A percentile compares a stretch with the other conserved stretches of the same genome.
phyloP scores from a whole-genome alignment of 2,797 vertebrate genomes.

The Rhincodon typus region DNA sequence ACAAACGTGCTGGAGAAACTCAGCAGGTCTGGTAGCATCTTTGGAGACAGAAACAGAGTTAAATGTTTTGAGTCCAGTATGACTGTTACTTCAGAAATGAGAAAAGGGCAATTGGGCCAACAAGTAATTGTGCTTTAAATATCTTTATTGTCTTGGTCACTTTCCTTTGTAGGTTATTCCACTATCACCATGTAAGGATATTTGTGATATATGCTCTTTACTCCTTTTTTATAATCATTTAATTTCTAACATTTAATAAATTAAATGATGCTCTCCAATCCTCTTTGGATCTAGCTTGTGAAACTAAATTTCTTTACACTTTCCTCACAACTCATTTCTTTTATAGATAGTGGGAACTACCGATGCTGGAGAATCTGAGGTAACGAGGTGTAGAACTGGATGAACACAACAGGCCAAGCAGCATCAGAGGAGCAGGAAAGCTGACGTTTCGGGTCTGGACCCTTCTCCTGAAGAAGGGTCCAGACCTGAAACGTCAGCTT shows the following conservation, averaged over 20 bases:
- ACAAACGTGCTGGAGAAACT: not conserved
- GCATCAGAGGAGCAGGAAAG: too few species aligned
- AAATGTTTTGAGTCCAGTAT: too few species aligned
- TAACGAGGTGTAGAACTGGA: too few species aligned
- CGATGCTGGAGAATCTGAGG: too few species aligned
- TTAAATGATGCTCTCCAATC: not conserved
- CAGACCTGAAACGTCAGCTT: too few species aligned
- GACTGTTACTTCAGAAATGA: not conserved
- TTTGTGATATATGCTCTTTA: not conserved
- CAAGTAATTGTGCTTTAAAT: not conserved
- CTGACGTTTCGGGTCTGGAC: too few species aligned
- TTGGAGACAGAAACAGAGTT: too few species aligned
- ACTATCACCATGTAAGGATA: not conserved
- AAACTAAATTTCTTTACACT: not conserved
- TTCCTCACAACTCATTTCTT: not conserved
- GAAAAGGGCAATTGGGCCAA: not conserved
- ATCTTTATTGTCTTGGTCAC: not conserved
- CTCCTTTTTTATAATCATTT: not conserved
- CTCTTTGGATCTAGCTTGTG: not conserved
- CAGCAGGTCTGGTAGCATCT: too few species aligned
- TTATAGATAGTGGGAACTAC: not conserved
- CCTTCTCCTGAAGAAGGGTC: too few species aligned
- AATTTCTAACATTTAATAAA: not conserved
- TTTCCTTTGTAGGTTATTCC: not conserved
- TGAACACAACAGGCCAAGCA: too few species aligned